Base-by-base conservation (phyloP, 2,888 invertebrate genomes). In the Diarsia dahlii region DNA sequence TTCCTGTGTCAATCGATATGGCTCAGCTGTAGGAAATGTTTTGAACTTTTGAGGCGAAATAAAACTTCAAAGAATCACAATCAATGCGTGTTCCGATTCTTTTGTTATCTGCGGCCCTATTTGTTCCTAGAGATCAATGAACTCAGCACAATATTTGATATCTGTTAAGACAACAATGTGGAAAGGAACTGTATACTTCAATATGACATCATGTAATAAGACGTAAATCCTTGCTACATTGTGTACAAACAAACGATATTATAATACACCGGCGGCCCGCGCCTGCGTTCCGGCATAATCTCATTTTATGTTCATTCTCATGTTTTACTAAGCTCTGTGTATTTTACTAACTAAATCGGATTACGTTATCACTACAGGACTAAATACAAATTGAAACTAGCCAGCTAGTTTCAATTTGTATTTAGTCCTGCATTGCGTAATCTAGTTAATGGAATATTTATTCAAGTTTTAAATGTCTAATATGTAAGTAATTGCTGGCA, bases 1-100 rank as follows among this genome's bases (percentile, higher is more conserved):
- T 93, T 90, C 86, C 88, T 72, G 80, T 82, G 78, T 80, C 81
- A 80, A 70, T 64, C 81, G 89, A 87, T 81, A 86, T 71, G 73
- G 76, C 56, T 76, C 74, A 74, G 71, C 74, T 78, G 81, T 60
- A 63, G 52, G 28, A 69, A 79, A 58, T 10, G 56, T 82, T 80
- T 74, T 77, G 52, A 65, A 68, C 80, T 64, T 69, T 65, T 66
- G 28, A 28, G 34, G 62, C 34, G 18, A 64, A 71, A 71, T 54
- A 54, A 66, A 60, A 69, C 54, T 80, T 74, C 65, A 71, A 84
- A 82, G 74, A 74, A 73, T 71, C 34, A 58, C 48, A 56, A 56
- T 52, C 60, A 28, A 54, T 20, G 4, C 34, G 52, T 62, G 64
- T 28, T 52, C 79, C 18, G 68, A 71, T 72, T 71, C 62, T 72